Conservation (phyloP, 2,113 vertebrate species). For the Lophius piscatorius region DNA sequence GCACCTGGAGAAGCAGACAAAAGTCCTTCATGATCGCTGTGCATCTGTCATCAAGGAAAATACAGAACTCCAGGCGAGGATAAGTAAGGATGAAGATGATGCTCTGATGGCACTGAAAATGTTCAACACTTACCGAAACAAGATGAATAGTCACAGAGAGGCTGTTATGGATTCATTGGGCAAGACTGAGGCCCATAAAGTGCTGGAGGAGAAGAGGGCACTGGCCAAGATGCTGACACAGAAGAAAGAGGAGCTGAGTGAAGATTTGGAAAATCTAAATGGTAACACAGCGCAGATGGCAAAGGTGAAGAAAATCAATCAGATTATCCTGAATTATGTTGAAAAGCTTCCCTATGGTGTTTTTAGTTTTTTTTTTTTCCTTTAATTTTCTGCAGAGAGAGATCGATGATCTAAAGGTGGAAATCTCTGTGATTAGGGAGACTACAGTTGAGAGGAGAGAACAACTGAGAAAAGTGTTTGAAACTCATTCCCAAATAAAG, state of each 20-base stretch:
- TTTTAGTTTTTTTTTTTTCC: background rate
- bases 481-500: conserved; percentile 57
- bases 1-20: conserved; percentile 18
- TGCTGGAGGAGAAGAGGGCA: conserved; percentile 59
- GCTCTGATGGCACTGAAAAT: background rate
- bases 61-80: conserved; percentile 36
- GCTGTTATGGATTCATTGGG: conserved; percentile 33
- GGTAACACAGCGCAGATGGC: conserved; percentile 52
- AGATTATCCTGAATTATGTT: too few species aligned
- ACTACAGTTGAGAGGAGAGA: conserved; percentile 34
- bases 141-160: conserved; percentile 65
- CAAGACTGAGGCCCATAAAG: conserved; percentile 46
- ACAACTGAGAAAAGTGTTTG: conserved; percentile 48
- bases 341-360: too few species aligned
- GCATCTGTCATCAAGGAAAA: conserved; percentile 42
- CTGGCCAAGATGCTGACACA: conserved; percentile 50
- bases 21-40: conserved; percentile 29
- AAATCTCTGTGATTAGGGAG: conserved; percentile 37
- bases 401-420: conserved; percentile 41
- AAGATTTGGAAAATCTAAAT: conserved; percentile 66
- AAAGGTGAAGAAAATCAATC: conserved; percentile 54
- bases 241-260: conserved; percentile 57
- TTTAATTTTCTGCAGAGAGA: conserved; percentile 50
- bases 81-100: conserved; percentile 52
- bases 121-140: conserved; percentile 60